phyloP scores from a whole-genome alignment of 1,140 invertebrate species.

The Zophobas morio region DNA sequence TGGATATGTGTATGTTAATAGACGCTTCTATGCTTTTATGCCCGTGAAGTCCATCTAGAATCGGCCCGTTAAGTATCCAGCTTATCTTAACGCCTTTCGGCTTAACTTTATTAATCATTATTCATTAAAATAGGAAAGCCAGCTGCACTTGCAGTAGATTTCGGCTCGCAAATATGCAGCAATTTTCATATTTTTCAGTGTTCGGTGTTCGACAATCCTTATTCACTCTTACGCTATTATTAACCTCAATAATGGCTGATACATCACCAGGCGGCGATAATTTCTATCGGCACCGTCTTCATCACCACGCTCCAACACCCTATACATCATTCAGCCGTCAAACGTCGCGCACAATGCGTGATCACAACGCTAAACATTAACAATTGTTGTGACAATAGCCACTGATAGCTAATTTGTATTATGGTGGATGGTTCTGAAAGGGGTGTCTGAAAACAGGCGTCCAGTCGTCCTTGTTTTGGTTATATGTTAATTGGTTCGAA shows the following conservation, averaged over 20 bases:
- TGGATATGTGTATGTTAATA: constrained; percentile 48
- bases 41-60: constrained; percentile 2
- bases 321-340: constrained; percentile 8
- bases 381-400: constrained; percentile 53
- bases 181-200: no score
- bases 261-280: neutral
- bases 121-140: no score
- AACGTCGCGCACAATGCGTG: constrained; percentile 6
- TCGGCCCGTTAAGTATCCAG: neutral
- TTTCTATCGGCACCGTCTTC: neutral
- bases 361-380: constrained; percentile 48
- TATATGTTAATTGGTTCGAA: constrained; percentile 33
- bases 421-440: constrained; percentile 39
- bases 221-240: neutral
- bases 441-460: constrained; percentile 23
- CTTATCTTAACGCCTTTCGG: neutral
- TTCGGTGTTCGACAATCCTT: no score
- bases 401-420: constrained; percentile 54
- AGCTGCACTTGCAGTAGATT: no score
- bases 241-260: neutral
- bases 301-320: constrained; percentile 2
- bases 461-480: constrained; percentile 39
- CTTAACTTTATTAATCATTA: constrained; percentile 21
- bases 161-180: no score
- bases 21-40: constrained; percentile 32